Evolutionary conservation across 2,113 vertebrate species (phyloP).

Genomic region (Taurulus bubalis): DNA sequence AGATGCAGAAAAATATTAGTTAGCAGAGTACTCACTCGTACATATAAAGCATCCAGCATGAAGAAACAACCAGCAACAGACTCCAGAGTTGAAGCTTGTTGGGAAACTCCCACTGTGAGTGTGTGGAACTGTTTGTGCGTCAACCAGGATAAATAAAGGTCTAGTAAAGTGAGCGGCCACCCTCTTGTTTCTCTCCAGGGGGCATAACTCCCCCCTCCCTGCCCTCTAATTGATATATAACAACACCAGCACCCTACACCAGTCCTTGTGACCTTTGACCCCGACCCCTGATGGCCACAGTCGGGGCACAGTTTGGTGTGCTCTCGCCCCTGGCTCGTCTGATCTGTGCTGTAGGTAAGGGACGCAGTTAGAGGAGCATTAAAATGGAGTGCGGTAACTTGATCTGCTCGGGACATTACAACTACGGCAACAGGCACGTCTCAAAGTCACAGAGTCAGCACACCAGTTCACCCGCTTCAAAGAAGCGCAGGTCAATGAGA

Average conservation of each 20-base stretch:
- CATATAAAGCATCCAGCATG: neutral
- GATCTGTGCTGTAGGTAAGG: conserved; percentile 80
- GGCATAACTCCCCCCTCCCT: conserved; percentile 23
- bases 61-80: neutral
- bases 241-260: conserved; percentile 64
- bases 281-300: conserved; percentile 67
- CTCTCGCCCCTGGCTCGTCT: conserved; percentile 62
- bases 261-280: conserved; percentile 63
- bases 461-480: conserved; percentile 65
- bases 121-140: conserved; percentile 30
- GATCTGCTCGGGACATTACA: conserved; percentile 64
- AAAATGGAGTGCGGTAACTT: conserved; percentile 71
- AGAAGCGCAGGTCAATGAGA: conserved; percentile 58
- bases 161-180: conserved; percentile 37
- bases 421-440: conserved; percentile 67
- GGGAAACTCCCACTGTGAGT: conserved; percentile 11
- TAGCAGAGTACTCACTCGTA: conserved; percentile 26
- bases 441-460: conserved; percentile 63
- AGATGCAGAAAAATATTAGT: conserved; percentile 53
- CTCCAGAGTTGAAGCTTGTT: neutral
- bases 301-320: conserved; percentile 64
- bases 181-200: conserved; percentile 54
- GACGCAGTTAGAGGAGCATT: conserved; percentile 61
- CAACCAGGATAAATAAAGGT: conserved; percentile 64
- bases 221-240: conserved; percentile 78